Evolutionary conservation across 2,113 vertebrate species (phyloP).

Genomic region (Alligator sinensis): DNA sequence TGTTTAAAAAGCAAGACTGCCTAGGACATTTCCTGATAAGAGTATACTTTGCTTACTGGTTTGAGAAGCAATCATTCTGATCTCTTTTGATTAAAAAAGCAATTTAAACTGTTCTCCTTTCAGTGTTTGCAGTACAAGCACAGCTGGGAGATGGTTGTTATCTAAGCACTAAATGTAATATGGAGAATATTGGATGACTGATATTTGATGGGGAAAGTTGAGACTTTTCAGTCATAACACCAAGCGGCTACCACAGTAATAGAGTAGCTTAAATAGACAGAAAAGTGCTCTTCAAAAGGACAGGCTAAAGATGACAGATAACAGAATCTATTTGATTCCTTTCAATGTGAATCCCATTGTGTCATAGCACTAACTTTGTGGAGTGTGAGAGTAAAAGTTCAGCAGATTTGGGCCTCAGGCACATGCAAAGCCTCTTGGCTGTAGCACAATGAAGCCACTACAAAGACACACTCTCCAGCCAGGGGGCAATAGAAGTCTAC

Average conservation of each 20-base stretch:
- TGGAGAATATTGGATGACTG: neutral
- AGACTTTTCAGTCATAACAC: neutral
- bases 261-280: neutral
- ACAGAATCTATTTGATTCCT: neutral
- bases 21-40: neutral
- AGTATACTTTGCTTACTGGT: neutral
- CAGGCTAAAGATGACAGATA: neutral
- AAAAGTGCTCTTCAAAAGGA: neutral
- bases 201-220: neutral
- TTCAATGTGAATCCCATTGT: neutral
- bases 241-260: neutral
- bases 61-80: neutral
- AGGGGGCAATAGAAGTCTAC: no score
- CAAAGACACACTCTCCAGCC: no score
- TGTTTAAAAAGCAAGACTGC: neutral
- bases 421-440: no score
- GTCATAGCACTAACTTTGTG: neutral
- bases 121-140: neutral
- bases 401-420: no score
- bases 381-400: neutral
- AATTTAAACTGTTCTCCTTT: neutral
- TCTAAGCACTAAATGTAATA: neutral
- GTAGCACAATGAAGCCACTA: no score
- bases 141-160: neutral
- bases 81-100: neutral